These are phyloP conservation scores for Ptychadena robeensis DNA, from an alignment of 2,797 vertebrate genomes.

Conservation along the genomic window DNA sequence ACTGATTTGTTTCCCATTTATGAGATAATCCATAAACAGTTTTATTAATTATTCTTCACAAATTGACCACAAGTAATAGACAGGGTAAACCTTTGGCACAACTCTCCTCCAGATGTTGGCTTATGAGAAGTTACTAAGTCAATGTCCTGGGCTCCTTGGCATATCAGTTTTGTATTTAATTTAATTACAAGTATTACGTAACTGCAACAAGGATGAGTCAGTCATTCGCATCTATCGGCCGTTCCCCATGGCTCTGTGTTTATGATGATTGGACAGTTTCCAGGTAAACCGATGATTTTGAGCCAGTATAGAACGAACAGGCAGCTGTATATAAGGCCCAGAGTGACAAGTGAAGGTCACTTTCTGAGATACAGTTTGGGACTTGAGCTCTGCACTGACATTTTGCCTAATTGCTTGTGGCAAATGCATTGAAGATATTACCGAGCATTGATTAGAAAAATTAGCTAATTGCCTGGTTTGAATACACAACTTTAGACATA, in stretches of 20 bases:
- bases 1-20: no score
- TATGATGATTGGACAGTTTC: constrained; percentile 34
- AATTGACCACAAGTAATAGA: not conserved
- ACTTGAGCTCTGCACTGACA: constrained; percentile 39
- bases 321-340: constrained; percentile 36
- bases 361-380: constrained; percentile 35
- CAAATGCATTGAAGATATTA: constrained; percentile 48
- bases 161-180: constrained; percentile 10
- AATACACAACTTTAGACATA: constrained; percentile 9
- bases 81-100: not conserved
- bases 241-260: not conserved
- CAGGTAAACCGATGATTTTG: constrained; percentile 9
- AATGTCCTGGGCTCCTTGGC: not conserved
- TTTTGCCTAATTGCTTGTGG: constrained; percentile 51
- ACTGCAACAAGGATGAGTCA: not conserved
- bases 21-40: not conserved
- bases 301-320: not conserved
- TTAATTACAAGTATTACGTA: not conserved
- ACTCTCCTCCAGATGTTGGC: not conserved
- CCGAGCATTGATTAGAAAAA: constrained; percentile 22
- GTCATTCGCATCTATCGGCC: constrained; percentile 19
- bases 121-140: not conserved
- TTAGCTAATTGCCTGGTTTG: constrained; percentile 19
- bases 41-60: not conserved
- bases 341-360: constrained; percentile 43